Evolutionary conservation across 2,888 invertebrate species (phyloP).

Genomic region (Dryomyza anilis): DNA sequence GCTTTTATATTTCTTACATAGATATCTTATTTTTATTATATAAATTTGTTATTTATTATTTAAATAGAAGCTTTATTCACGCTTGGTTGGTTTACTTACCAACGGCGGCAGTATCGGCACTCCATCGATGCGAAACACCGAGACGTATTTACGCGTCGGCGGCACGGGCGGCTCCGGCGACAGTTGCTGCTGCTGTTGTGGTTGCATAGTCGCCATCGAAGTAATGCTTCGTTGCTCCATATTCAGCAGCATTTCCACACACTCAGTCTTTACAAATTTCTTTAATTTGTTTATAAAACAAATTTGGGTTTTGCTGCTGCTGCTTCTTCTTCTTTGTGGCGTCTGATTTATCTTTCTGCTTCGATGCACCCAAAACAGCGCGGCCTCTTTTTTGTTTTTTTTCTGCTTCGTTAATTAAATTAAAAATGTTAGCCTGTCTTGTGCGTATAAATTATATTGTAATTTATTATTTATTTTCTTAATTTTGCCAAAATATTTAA

Average conservation of each 20-base stretch:
- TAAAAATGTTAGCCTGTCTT: conserved; percentile 1
- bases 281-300: background rate
- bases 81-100: conserved; percentile 45
- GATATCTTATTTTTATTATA: no score
- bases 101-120: conserved; percentile 57
- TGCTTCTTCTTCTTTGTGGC: background rate
- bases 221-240: no score
- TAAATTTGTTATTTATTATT: no score
- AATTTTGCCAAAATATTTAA: background rate
- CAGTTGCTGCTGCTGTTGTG: background rate
- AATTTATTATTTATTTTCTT: background rate
- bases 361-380: no score
- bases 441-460: background rate
- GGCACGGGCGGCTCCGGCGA: background rate
- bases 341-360: background rate
- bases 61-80: no score
- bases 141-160: conserved; percentile 35
- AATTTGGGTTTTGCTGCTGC: background rate
- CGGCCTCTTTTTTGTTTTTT: no score
- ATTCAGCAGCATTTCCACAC: conserved; percentile 3
- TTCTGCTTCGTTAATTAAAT: conserved; percentile 22
- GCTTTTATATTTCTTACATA: no score
- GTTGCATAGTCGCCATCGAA: conserved; percentile 1
- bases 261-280: conserved; percentile 7
- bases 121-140: conserved; percentile 57